Evolutionary conservation across 2,888 invertebrate species (phyloP).

Genomic region (Tipula vernalis): DNA sequence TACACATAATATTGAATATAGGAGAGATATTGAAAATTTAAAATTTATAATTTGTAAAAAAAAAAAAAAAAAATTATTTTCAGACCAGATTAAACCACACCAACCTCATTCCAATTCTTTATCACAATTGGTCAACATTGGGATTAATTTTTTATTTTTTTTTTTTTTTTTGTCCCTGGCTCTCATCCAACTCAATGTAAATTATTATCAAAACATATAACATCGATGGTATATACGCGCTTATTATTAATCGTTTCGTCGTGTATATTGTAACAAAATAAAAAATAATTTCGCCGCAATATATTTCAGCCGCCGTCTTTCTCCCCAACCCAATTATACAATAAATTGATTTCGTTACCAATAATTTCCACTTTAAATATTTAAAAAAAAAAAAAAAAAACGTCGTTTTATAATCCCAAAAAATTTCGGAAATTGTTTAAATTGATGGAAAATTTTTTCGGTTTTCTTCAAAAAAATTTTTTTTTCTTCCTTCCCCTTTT

Average conservation of each 20-base stretch:
- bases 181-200: background rate
- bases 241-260: background rate
- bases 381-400: background rate
- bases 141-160: too few species aligned
- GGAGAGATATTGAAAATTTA: too few species aligned
- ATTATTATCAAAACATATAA: background rate
- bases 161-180: background rate
- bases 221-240: background rate
- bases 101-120: background rate
- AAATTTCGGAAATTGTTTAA: background rate
- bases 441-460: background rate
- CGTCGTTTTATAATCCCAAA: background rate
- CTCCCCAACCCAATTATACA: background rate
- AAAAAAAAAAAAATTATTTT: background rate
- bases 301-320: background rate
- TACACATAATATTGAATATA: too few species aligned
- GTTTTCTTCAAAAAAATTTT: background rate
- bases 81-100: background rate
- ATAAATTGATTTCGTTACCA: background rate
- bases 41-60: background rate
- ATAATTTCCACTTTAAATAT: constrained; percentile 4
- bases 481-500: background rate
- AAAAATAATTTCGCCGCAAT: background rate
- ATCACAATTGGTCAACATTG: background rate
- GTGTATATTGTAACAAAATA: background rate